Conservation (phyloP, 2,888 invertebrate species). For the Pantelozetes paolii region DNA sequence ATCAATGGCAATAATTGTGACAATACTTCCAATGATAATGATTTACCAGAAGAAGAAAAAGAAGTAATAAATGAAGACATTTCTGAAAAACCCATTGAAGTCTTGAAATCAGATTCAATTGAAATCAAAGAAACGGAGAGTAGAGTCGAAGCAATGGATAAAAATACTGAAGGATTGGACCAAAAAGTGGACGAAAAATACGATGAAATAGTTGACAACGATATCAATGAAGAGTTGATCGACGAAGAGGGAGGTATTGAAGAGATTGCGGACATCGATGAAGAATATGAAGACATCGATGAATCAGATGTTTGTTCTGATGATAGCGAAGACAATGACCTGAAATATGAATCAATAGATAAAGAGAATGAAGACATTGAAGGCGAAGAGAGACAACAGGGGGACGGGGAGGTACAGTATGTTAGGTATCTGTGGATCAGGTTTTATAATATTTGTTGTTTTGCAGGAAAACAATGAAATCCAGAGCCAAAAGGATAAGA, state of each 20-base stretch:
- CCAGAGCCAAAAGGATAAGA: constrained; percentile 50
- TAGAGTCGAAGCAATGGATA: neutral
- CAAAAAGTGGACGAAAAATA: neutral
- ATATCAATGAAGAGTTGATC: constrained; percentile 13
- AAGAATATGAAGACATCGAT: constrained; percentile 47
- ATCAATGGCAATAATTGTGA: no score
- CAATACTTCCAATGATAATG: neutral
- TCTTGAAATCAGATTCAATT: neutral
- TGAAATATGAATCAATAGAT: constrained; percentile 45
- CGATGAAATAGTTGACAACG: neutral
- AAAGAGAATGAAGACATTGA: constrained; percentile 49
- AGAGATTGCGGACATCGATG: constrained; percentile 47
- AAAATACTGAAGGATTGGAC: neutral
- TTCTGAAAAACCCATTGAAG: constrained; percentile 41
- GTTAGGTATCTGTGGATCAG: neutral
- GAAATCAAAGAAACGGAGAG: neutral
- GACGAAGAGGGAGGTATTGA: constrained; percentile 32
- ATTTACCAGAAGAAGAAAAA: constrained; percentile 14
- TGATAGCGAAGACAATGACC: constrained; percentile 49
- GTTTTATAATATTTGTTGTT: neutral
- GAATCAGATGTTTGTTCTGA: constrained; percentile 46
- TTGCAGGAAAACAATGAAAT: constrained; percentile 42
- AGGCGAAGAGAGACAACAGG: constrained; percentile 52
- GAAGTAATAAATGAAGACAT: constrained; percentile 37
- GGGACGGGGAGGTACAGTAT: constrained; percentile 62